These are phyloP conservation scores for Metacarcinus magister DNA, from an alignment of 2,888 invertebrate species.

Conservation along the genomic window DNA sequence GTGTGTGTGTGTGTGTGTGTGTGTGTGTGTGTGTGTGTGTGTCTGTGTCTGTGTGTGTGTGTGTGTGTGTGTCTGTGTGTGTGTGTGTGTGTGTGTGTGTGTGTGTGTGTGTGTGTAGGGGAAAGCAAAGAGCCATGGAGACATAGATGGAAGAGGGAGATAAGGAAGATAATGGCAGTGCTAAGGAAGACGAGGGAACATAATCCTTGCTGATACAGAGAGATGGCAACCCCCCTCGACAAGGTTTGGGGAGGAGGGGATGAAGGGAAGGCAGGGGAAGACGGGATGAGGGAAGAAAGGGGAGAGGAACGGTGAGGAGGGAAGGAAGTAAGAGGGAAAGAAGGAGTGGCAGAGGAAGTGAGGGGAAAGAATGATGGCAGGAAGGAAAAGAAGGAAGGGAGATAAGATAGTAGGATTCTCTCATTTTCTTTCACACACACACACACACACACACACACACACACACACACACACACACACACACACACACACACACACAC, in stretches of 20 bases:
- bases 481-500: conserved; percentile 58
- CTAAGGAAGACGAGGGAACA: conserved; percentile 2
- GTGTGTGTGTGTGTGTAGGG: conserved; percentile 30
- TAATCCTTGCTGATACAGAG: conserved; percentile 38
- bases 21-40: background rate
- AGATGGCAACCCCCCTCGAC: background rate
- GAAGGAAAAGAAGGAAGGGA: background rate
- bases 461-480: conserved; percentile 56
- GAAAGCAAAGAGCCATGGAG: background rate
- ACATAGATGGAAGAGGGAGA: background rate
- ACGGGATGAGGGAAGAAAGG: background rate
- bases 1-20: background rate
- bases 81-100: conserved; percentile 49
- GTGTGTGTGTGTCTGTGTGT: conserved; percentile 55
- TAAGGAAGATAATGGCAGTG: conserved; percentile 16
- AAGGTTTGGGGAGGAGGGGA: background rate
- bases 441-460: conserved; percentile 17
- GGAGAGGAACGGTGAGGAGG: background rate
- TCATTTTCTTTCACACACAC: no score
- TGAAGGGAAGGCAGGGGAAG: background rate
- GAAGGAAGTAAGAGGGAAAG: background rate
- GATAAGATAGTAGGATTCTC: no score
- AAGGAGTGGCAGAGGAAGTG: background rate
- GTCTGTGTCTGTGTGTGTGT: conserved; percentile 61
- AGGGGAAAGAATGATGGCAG: background rate